Base-by-base conservation (phyloP, 2,797 vertebrate species). In the Prunella strophiata region DNA sequence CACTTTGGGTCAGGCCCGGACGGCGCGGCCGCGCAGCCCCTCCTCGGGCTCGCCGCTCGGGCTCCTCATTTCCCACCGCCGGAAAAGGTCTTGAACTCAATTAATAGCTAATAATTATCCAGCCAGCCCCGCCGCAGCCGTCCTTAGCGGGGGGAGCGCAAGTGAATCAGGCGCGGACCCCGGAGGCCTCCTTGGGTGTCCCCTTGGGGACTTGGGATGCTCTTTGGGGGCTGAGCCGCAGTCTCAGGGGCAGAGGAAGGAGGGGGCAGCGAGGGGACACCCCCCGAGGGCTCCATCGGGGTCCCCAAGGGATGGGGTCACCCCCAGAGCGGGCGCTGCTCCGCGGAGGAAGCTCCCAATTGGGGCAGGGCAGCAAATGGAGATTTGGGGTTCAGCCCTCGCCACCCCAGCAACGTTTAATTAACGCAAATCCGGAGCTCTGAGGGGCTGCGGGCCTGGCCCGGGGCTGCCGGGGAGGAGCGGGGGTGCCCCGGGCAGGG, bases 101-200 rank as follows among this genome's bases (percentile, higher is more conserved):
- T 99, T 99, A 99, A 98, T 98, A 98, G 98, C 97, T 98, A 98
- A 99, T 99, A 98, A 99, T 99, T 99, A 99, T 97, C 96, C 97
- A 97, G 98, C 75, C 94, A 81, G 94, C 97, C 96, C 66, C 5
- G 26, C 87, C 21, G 45, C 89, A 19, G 87, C 85, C 77, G 5
- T 12, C 55, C 34, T 19, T 13, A 54, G 71, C 1, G 20, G 21
- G 74, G 50, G 34, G 12, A 74, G 82, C 3, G 25, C 51, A 2
- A 45, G 67, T 1, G 6, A 74, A 81, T 40, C n/a, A 1, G 71
- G 23, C 14, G 27, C 30, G 68, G 54, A 40, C 26, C 30, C 19
- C 11, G 51, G 29, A 19, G 17, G 12, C 30, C 34, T 38, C 81
- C 30, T 29, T 18, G 40, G 29, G 47, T 34, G 66, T 40, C 45